Percentiles rank a stretch among this genome's conserved stretches.
These are phyloP conservation scores for Leucania comma DNA, from an alignment of 2,888 invertebrate species.

Conservation along the genomic window DNA sequence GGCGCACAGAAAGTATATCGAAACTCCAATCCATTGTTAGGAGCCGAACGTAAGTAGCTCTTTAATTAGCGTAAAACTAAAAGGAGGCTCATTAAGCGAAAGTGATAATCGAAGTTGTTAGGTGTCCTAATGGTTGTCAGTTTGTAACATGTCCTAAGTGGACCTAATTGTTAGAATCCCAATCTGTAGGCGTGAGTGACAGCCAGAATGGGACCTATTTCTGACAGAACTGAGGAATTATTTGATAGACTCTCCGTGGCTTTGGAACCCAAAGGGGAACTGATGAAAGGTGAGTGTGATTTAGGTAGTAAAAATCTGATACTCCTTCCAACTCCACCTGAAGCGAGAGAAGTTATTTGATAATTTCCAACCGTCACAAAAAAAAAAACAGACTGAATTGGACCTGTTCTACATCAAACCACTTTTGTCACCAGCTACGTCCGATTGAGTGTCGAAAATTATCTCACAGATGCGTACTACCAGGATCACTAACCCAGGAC, in stretches of 20 bases:
- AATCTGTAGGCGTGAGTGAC: background rate
- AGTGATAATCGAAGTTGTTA: background rate
- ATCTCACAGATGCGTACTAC: background rate
- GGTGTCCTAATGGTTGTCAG: constrained; percentile 7
- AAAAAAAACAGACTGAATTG: background rate
- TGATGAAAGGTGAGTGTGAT: too few species aligned
- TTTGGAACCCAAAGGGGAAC: too few species aligned
- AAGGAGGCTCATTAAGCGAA: background rate
- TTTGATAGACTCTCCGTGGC: too few species aligned
- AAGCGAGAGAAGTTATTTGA: too few species aligned
- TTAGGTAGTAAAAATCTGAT: too few species aligned
- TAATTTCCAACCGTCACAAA: too few species aligned
- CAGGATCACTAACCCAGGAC: background rate
- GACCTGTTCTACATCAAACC: background rate
- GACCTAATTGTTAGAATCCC: background rate
- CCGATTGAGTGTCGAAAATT: too few species aligned
- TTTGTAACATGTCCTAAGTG: background rate
- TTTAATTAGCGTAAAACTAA: background rate
- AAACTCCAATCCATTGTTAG: background rate
- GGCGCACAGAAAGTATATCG: background rate
- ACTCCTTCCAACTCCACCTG: too few species aligned
- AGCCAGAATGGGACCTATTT: background rate
- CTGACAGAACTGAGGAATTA: too few species aligned
- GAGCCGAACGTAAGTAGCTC: background rate
- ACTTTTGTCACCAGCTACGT: background rate